These are phyloP conservation scores for Datnioides undecimradiatus DNA, from an alignment of 2,113 vertebrate genomes.

Conservation along the genomic window DNA sequence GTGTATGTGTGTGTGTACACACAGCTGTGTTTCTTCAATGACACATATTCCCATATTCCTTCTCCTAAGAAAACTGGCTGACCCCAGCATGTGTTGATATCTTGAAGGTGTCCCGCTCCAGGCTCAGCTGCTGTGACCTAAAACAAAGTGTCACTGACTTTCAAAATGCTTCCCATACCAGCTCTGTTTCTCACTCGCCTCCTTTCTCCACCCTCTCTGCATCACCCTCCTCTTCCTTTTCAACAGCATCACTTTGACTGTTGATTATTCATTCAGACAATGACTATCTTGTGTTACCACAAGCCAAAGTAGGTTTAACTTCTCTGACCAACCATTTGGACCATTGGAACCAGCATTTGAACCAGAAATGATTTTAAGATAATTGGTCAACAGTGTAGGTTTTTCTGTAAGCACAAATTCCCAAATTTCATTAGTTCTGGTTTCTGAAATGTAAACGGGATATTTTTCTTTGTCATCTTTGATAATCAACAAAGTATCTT, in stretches of 20 bases:
- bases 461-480: too few relatives aligned
- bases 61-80: constrained; percentile 72
- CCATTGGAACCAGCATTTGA: too few relatives aligned
- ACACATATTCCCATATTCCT: constrained; percentile 79
- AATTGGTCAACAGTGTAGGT: too few relatives aligned
- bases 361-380: too few relatives aligned
- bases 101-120: constrained; percentile 59
- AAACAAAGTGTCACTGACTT: constrained; percentile 65
- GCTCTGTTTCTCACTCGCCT: not conserved
- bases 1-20: constrained; percentile 59
- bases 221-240: not conserved
- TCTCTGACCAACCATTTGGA: not conserved
- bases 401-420: too few relatives aligned
- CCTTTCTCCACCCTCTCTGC: not conserved
- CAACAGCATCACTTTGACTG: not conserved
- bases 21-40: constrained; percentile 83
- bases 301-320: not conserved
- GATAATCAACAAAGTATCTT: too few relatives aligned
- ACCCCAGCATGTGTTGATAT: constrained; percentile 71
- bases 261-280: not conserved
- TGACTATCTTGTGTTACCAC: not conserved
- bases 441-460: too few relatives aligned
- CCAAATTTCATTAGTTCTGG: too few relatives aligned
- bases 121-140: constrained; percentile 62
- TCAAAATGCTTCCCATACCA: constrained; percentile 34